Evolutionary conservation across 92 coral and sea anemone species (phyloP).

Genomic region (Pocillopora meandrina): DNA sequence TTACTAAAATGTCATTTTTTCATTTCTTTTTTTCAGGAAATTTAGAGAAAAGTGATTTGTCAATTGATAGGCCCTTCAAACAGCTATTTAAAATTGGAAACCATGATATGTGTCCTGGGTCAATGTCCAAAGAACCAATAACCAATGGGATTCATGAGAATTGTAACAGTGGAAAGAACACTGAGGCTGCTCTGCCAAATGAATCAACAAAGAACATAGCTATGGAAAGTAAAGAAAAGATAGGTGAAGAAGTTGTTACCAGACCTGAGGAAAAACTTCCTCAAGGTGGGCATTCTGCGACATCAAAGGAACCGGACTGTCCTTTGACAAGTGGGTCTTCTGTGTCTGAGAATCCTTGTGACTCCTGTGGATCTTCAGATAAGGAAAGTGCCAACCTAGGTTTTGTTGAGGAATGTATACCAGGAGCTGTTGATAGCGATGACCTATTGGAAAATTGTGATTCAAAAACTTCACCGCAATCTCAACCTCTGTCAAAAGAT

Average conservation of each 20-base stretch:
- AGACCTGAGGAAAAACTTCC: slow-evolving; percentile 19
- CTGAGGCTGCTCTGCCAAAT: background rate
- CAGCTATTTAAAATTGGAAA: background rate
- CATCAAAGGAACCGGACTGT: background rate
- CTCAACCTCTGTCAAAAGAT: background rate
- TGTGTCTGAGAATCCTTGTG: background rate
- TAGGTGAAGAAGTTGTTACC: background rate
- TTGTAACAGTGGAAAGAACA: background rate
- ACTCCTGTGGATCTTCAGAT: slow-evolving; percentile 7
- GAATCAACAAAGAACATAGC: background rate
- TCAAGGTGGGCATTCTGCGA: background rate
- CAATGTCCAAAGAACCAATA: background rate
- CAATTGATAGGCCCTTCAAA: slow-evolving; percentile 20
- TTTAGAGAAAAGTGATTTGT: background rate
- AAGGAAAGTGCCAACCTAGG: background rate
- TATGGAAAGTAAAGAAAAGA: background rate
- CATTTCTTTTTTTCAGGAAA: background rate
- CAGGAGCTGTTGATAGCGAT: background rate
- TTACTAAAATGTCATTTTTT: background rate
- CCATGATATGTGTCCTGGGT: background rate
- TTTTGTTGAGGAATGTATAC: slow-evolving; percentile 5
- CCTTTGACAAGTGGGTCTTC: background rate
- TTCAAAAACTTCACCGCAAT: background rate
- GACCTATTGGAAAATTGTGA: background rate
- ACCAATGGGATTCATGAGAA: slow-evolving; percentile 26